Evolutionary conservation across 2,113 vertebrate species (phyloP).

Genomic region (Hypomesus transpacificus): DNA sequence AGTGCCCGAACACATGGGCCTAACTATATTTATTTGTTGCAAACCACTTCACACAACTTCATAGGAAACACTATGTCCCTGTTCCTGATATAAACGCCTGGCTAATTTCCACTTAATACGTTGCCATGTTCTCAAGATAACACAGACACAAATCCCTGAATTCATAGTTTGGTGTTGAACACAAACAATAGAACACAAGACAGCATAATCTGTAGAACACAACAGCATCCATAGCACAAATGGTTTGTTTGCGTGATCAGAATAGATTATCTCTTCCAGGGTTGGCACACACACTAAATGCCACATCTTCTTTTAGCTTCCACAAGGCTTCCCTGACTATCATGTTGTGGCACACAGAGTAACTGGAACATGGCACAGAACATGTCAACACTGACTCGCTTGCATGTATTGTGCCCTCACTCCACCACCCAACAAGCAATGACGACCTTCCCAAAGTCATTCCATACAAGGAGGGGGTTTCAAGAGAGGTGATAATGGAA

Average conservation of each 20-base stretch:
- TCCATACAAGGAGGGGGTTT: constrained; percentile 19
- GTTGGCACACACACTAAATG: constrained; percentile 12
- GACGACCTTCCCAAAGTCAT: constrained; percentile 4
- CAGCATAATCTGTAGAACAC: too few species aligned
- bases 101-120: too few species aligned
- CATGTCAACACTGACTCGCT: constrained; percentile 5
- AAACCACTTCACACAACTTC: too few species aligned
- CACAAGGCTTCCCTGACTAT: not conserved
- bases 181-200: too few species aligned
- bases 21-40: too few species aligned
- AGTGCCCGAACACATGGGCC: too few species aligned
- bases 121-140: too few species aligned
- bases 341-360: not conserved
- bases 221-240: too few species aligned
- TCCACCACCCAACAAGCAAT: not conserved
- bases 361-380: constrained; percentile 20
- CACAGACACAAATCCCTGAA: too few species aligned
- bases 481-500: constrained; percentile 27
- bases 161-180: too few species aligned
- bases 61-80: too few species aligned
- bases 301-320: not conserved
- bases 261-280: not conserved
- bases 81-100: too few species aligned
- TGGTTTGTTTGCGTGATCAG: not conserved
- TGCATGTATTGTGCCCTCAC: constrained; percentile 5